phyloP scores from a whole-genome alignment of 2,113 vertebrate species.

The Trogon melanurus region DNA sequence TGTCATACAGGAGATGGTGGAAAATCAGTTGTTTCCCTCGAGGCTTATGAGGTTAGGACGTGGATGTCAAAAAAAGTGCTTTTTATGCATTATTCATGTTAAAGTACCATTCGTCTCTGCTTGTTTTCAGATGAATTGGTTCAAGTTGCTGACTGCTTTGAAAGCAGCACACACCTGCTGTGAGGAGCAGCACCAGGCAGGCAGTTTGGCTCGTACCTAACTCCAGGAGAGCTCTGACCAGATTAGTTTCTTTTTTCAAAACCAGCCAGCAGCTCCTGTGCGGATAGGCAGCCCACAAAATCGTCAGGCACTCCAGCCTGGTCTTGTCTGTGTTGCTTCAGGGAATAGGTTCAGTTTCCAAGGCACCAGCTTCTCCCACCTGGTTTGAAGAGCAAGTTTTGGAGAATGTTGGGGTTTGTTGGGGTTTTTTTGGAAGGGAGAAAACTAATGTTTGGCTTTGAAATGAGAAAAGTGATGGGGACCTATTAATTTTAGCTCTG shows the following conservation, averaged over 20 bases:
- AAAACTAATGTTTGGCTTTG: not conserved
- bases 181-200: not conserved
- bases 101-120: not conserved
- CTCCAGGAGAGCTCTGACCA: not conserved
- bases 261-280: not conserved
- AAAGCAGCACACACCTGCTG: not conserved
- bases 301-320: not conserved
- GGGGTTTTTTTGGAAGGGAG: not conserved
- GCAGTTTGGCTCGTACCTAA: not conserved
- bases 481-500: not conserved
- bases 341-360: not conserved
- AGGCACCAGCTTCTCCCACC: not conserved
- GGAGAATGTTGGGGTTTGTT: not conserved
- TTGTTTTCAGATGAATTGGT: not conserved
- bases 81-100: not conserved
- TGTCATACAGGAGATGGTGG: not conserved
- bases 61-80: not conserved
- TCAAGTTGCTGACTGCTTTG: not conserved
- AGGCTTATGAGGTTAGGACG: accelerated
- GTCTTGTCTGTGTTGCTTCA: constrained; percentile 1
- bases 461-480: not conserved
- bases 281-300: not conserved
- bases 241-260: not conserved
- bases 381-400: not conserved
- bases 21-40: accelerated